Evolutionary conservation across 2,797 vertebrate genomes (phyloP).

Genomic region (Tauraco hartlaubi): DNA sequence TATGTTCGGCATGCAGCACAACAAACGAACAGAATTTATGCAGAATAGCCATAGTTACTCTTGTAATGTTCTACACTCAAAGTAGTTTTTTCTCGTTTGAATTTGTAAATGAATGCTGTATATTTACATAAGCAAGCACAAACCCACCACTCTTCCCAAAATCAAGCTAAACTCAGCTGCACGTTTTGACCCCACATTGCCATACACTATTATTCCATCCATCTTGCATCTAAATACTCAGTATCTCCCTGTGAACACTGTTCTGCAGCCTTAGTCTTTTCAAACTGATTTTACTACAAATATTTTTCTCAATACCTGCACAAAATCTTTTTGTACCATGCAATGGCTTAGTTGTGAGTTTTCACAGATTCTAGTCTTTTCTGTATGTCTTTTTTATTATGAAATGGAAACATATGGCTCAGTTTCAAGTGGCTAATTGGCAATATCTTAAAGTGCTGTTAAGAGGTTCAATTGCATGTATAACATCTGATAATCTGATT

Average conservation of each 20-base stretch:
- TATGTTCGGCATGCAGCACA: background rate
- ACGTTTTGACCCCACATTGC: background rate
- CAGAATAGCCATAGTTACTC: background rate
- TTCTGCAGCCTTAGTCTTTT: background rate
- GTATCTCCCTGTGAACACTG: rapidly evolving
- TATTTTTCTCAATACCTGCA: background rate
- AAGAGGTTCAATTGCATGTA: slow-evolving; percentile 30
- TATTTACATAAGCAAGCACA: background rate
- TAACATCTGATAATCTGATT: slow-evolving; percentile 45
- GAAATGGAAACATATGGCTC: slow-evolving; percentile 38
- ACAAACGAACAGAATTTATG: background rate
- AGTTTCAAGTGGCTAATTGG: slow-evolving; percentile 61
- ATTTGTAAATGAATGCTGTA: background rate
- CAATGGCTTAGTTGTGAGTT: background rate
- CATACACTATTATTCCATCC: background rate
- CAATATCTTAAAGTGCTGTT: slow-evolving; percentile 34
- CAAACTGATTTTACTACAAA: background rate
- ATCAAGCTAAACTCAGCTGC: background rate
- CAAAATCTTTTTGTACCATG: background rate
- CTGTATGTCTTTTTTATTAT: slow-evolving; percentile 14
- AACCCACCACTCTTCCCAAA: background rate
- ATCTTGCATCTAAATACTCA: background rate
- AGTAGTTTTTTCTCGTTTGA: background rate
- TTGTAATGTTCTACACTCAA: background rate
- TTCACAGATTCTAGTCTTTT: background rate